Base-by-base conservation (phyloP, 37 sponge, comb jelly and placozoan genomes). In the Chondrosia reniformis region DNA sequence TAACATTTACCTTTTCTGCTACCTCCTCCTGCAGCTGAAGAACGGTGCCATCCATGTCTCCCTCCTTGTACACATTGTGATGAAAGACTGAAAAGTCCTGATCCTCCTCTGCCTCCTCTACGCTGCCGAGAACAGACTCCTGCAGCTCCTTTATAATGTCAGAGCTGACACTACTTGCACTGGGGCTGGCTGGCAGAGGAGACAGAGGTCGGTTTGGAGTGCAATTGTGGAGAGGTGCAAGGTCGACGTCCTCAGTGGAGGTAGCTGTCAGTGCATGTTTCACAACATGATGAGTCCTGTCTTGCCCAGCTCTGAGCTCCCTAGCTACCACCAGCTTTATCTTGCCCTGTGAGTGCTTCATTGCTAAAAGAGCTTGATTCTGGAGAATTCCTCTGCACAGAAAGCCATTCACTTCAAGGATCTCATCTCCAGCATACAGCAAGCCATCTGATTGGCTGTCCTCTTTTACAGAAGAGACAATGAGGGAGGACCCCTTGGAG, bases 381-480 rank as follows among this genome's bases (percentile, higher is more conserved):
- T 80, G 89, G 28, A 55, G 44, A 8, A 42, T 21, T 43, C 85
- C 67, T 37, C 81, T 77, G 46, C 89, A 89, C 42, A 52, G 33
- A 33, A 72, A 33, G 15, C 89, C 84, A 46, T 84, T 89, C 15
- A 89, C 81, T 55, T 89, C 89, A 40, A 89, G 38, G 13, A 89
- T 33, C 40, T 84, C 81, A 55, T 89, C 89, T 24, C 89, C 89
- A 32, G 82, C 74, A 25, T 40, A 4, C 46, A 89, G 45, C 0
- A 81, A 6, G 0, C 78, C 77, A 56, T 33, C 36, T 3, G 85
- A 84, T 4, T 56, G 4, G 52, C 85, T 78, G 6, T 52, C 89
- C 25, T 84, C 78, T 37, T 80, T 77, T 9, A 89, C 89, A 46
- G 72, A 67, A 24, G 41, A 79, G 43, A 89, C 73, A 55, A 84